phyloP scores from a whole-genome alignment of 2,797 vertebrate species.

The Dermochelys coriacea region DNA sequence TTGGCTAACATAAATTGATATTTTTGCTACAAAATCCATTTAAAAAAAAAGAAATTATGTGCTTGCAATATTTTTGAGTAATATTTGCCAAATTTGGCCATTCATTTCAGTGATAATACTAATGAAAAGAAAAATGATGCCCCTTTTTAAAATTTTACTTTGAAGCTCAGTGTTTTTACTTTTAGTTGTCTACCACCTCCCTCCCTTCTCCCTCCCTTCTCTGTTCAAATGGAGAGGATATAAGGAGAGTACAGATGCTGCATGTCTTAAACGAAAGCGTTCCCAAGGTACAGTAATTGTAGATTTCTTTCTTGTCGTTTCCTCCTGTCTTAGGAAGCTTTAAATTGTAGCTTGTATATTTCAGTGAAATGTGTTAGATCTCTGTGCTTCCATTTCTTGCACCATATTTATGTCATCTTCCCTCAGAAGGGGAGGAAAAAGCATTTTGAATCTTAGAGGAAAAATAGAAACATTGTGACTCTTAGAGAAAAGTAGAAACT shows the following conservation, averaged over 20 bases:
- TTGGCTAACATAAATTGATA: not conserved
- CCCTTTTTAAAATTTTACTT: conserved; percentile 82
- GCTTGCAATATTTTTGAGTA: not conserved
- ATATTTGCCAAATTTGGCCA: conserved; percentile 58
- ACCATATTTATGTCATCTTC: not conserved
- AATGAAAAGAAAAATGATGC: conserved; percentile 49
- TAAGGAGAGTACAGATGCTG: conserved; percentile 94
- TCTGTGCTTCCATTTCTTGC: conserved; percentile 8
- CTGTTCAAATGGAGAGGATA: conserved; percentile 99
- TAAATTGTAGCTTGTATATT: conserved; percentile 50
- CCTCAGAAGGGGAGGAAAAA: conserved; percentile 36
- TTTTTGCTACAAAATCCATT: not conserved
- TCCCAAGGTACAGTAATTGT: conserved; percentile 96
- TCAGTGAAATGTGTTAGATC: conserved; percentile 40
- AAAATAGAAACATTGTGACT: not conserved
- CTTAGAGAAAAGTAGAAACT: conserved; percentile 47
- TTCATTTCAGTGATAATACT: conserved; percentile 31
- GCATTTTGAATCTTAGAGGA: not conserved
- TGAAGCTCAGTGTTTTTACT: conserved; percentile 95
- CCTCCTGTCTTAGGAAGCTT: conserved; percentile 68
- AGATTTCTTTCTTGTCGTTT: conserved; percentile 70
- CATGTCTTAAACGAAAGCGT: conserved; percentile 97
- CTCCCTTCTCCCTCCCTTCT: conserved; percentile 98
- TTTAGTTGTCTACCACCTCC: conserved; percentile 98
- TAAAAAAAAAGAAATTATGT: not conserved